Conservation (phyloP, 2,113 vertebrate species). For the Lutjanus erythropterus region DNA sequence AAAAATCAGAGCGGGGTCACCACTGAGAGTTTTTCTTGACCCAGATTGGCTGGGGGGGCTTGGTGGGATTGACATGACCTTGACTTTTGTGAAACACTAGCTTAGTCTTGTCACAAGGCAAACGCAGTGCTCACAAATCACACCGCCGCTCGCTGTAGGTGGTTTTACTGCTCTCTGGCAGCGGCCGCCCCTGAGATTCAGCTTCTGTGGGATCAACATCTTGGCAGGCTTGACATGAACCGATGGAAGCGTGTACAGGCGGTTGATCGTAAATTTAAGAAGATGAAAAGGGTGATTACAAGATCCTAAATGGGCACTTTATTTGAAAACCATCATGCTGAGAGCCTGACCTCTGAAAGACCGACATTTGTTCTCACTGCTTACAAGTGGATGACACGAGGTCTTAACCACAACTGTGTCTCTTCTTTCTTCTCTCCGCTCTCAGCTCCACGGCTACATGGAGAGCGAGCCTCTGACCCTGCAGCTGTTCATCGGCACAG, state of each 20-base stretch:
- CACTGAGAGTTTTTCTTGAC: constrained; percentile 27
- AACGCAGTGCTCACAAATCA: constrained; percentile 47
- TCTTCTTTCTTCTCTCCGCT: neutral
- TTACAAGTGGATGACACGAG: neutral
- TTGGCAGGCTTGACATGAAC: constrained; percentile 32
- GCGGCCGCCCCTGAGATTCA: constrained; percentile 14
- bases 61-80: constrained; percentile 18
- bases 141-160: constrained; percentile 45
- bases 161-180: constrained; percentile 41
- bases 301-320: constrained; percentile 56
- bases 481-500: constrained; percentile 98
- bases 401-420: neutral
- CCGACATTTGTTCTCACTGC: neutral
- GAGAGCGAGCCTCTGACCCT: constrained; percentile 95
- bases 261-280: constrained; percentile 44
- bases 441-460: constrained; percentile 95
- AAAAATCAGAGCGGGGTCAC: constrained; percentile 44
- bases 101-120: constrained; percentile 44
- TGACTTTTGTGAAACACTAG: constrained; percentile 52
- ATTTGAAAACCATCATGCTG: constrained; percentile 30
- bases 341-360: constrained; percentile 39
- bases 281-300: constrained; percentile 46
- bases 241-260: constrained; percentile 35
- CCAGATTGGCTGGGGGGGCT: constrained; percentile 24
- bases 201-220: constrained; percentile 58